phyloP scores from a whole-genome alignment of 2,888 invertebrate genomes.

The Machimus atricapillus region DNA sequence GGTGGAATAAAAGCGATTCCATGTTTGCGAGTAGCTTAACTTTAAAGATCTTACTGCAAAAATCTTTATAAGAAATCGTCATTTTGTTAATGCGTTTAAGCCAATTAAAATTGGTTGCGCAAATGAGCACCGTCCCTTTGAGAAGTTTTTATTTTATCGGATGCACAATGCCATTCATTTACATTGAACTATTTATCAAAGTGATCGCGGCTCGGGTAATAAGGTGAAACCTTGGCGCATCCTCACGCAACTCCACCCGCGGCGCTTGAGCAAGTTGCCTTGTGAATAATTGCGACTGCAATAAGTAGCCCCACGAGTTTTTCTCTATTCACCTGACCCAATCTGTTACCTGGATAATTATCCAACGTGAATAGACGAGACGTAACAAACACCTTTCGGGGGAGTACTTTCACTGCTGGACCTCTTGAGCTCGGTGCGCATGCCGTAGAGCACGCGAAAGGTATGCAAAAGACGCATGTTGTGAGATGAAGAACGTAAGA shows the following conservation, averaged over 20 bases:
- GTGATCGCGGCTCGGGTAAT: not conserved
- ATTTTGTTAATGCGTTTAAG: not conserved
- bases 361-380: not conserved
- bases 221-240: not conserved
- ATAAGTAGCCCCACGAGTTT: not conserved
- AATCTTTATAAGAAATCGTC: not conserved
- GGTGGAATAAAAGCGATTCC: not conserved
- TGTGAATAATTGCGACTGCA: not conserved
- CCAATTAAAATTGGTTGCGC: not conserved
- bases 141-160: not conserved
- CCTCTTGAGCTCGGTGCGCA: not conserved
- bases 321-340: not conserved
- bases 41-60: not conserved
- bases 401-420: not conserved
- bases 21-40: not conserved
- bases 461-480: not conserved
- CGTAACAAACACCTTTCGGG: not conserved
- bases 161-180: not conserved
- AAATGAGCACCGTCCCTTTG: not conserved
- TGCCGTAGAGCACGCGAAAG: not conserved
- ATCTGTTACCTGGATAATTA: not conserved
- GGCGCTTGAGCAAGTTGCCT: not conserved
- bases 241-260: not conserved
- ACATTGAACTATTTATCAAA: not conserved
- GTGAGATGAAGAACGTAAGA: not conserved